A percentile compares a stretch with the other conserved stretches of the same genome.
These are phyloP conservation scores for Vesta saturnalis DNA, from an alignment of 2,888 invertebrate species.

Conservation along the genomic window DNA sequence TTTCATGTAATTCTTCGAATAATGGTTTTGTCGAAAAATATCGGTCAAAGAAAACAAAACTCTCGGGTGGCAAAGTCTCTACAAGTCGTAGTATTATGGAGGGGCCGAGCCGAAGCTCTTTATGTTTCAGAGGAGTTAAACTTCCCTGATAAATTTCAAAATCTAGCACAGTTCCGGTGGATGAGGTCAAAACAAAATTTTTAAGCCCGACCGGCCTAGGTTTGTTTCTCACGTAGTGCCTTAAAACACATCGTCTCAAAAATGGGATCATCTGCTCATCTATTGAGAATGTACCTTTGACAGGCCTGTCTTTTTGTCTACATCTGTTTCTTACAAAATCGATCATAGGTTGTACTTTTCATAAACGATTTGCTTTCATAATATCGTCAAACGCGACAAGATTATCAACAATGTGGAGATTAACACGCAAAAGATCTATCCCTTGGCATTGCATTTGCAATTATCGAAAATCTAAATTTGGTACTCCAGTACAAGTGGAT, in stretches of 20 bases:
- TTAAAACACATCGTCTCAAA: no score
- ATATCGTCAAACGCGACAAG: constrained; percentile 27
- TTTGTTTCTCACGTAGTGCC: constrained; percentile 6
- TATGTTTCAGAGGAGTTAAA: background rate
- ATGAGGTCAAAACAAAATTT: no score
- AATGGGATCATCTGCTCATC: no score
- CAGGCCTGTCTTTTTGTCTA: background rate
- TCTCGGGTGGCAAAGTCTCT: background rate
- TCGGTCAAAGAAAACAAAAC: background rate
- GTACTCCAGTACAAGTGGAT: constrained; percentile 5
- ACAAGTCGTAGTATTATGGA: background rate
- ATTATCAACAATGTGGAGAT: constrained; percentile 38
- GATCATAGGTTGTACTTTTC: constrained; percentile 47
- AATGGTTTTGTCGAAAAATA: background rate
- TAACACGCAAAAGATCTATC: constrained; percentile 40
- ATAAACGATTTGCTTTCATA: no score
- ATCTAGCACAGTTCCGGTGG: no score
- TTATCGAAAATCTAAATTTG: constrained; percentile 31
- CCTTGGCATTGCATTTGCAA: constrained; percentile 19
- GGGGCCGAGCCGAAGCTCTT: no score
- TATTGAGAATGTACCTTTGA: background rate
- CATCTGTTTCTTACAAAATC: no score
- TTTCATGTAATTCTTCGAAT: background rate
- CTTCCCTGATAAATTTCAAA: background rate
- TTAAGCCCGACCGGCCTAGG: background rate